Percentiles rank a stretch among this genome's conserved stretches.
phyloP scores from a whole-genome alignment of 2,888 invertebrate species.

The Dryocosmus kuriphilus region DNA sequence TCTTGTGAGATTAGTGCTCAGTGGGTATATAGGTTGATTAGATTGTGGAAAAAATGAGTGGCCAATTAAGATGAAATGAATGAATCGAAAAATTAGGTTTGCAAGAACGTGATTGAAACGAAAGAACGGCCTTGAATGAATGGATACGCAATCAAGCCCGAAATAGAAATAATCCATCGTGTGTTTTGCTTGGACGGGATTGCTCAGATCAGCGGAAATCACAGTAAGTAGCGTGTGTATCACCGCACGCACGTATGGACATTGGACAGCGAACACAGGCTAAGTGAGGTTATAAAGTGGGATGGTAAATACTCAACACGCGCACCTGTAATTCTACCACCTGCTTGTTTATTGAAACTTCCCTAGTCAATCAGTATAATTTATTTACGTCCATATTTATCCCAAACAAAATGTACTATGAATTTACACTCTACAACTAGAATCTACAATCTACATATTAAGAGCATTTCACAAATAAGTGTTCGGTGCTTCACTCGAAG shows the following conservation, averaged over 20 bases:
- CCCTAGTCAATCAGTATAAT: background rate
- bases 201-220: slow-evolving; percentile 27
- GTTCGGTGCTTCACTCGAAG: too few relatives aligned
- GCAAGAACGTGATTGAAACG: slow-evolving; percentile 31
- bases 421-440: background rate
- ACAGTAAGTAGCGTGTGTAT: slow-evolving; percentile 30
- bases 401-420: background rate
- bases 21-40: too few relatives aligned
- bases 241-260: slow-evolving; percentile 4
- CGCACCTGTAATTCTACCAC: slow-evolving; percentile 26
- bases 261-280: background rate
- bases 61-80: slow-evolving; percentile 16
- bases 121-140: slow-evolving; percentile 31
- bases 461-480: too few relatives aligned
- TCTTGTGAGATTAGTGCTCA: too few relatives aligned
- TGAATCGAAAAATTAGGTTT: slow-evolving; percentile 35
- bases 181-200: slow-evolving; percentile 31
- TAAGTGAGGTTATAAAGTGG: slow-evolving; percentile 19
- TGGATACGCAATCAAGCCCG: slow-evolving; percentile 27
- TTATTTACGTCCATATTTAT: background rate
- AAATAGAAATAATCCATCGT: slow-evolving; percentile 38
- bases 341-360: background rate
- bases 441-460: too few relatives aligned
- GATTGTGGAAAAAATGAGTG: slow-evolving; percentile 19
- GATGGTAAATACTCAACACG: slow-evolving; percentile 28